phyloP scores from a whole-genome alignment of 2,888 invertebrate species.

The Peribatodes rhomboidaria region DNA sequence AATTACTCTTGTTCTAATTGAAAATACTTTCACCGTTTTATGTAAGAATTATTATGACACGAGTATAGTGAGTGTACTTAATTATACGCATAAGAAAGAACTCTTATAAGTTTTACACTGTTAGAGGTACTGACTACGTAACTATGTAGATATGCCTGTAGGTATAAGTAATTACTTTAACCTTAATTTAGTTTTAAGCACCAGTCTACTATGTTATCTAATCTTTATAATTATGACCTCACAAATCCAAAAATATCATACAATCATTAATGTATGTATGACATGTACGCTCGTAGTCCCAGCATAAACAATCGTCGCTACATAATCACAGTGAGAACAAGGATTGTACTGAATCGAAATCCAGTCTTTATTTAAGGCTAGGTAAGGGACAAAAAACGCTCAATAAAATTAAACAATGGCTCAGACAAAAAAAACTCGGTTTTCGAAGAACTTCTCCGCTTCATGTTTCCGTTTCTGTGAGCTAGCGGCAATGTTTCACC shows the following conservation, averaged over 20 bases:
- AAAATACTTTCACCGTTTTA: conserved; percentile 20
- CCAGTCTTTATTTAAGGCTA: not conserved
- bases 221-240: conserved; percentile 19
- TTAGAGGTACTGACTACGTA: not conserved
- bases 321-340: not conserved
- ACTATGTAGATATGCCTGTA: conserved; percentile 6
- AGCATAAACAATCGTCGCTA: not conserved
- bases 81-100: not conserved
- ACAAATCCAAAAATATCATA: conserved; percentile 1
- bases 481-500: not conserved
- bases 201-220: conserved; percentile 21
- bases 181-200: conserved; percentile 32
- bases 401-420: not conserved
- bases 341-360: not conserved
- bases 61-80: conserved; percentile 4
- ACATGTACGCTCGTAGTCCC: too few species aligned
- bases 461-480: not conserved
- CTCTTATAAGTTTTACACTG: not conserved
- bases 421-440: not conserved
- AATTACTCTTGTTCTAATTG: conserved; percentile 18
- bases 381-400: not conserved
- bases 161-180: conserved; percentile 23
- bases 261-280: not conserved
- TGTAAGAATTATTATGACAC: conserved; percentile 12
- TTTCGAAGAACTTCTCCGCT: not conserved